Conservation (phyloP, 2,113 vertebrate species). For the Isurus oxyrinchus region DNA sequence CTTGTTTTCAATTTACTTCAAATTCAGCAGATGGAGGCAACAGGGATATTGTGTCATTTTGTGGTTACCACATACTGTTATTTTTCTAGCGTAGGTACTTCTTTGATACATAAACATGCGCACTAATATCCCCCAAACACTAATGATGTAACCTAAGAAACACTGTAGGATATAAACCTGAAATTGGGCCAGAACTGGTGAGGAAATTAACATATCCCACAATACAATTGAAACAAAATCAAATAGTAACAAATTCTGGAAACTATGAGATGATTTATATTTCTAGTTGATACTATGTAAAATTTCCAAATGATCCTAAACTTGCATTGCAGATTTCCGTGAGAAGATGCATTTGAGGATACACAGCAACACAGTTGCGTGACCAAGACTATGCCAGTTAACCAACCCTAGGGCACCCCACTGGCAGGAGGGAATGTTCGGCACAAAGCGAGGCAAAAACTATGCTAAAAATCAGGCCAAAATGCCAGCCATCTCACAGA, state of each 20-base stretch:
- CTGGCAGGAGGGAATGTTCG: neutral
- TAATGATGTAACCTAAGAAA: neutral
- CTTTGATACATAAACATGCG: neutral
- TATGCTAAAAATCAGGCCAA: neutral
- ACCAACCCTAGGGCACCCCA: neutral
- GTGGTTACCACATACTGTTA: constrained; percentile 20
- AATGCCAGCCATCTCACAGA: neutral
- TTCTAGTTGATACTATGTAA: neutral
- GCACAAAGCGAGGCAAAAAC: neutral
- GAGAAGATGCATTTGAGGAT: neutral
- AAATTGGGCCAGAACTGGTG: constrained; percentile 1
- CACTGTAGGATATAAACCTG: neutral
- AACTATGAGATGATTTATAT: constrained; percentile 7
- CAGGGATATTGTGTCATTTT: constrained; percentile 18
- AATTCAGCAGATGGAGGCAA: constrained; percentile 19
- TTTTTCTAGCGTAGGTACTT: neutral
- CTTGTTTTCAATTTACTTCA: constrained; percentile 8
- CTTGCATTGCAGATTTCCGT: neutral
- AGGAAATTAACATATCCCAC: constrained; percentile 11
- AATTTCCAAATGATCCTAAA: neutral
- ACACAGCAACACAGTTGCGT: neutral
- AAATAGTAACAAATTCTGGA: constrained; percentile 16
- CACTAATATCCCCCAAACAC: constrained; percentile 16
- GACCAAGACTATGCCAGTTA: neutral
- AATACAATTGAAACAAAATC: constrained; percentile 1